These are phyloP conservation scores for Paradisaea rubra DNA, from an alignment of 2,113 vertebrate species.

Conservation along the genomic window DNA sequence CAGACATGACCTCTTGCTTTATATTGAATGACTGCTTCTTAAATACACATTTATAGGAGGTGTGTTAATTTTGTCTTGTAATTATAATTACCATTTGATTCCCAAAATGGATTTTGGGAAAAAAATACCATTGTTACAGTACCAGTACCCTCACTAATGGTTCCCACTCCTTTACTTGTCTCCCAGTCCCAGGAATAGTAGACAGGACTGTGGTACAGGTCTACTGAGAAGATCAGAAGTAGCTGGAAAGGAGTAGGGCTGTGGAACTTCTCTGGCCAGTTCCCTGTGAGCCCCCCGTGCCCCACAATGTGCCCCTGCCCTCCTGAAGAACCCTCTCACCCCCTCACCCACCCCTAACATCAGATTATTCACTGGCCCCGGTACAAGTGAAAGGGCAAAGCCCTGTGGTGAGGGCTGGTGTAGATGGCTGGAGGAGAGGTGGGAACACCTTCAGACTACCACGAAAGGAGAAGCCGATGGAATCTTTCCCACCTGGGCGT, in stretches of 20 bases:
- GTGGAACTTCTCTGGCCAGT: not conserved
- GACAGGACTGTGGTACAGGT: no score
- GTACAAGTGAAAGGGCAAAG: not conserved
- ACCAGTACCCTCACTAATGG: not conserved
- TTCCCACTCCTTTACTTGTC: not conserved
- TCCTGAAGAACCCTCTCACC: not conserved
- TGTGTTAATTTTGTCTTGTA: not conserved
- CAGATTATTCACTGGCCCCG: not conserved
- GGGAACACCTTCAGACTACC: not conserved
- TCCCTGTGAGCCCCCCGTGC: not conserved
- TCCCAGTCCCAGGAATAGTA: not conserved
- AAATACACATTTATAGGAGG: not conserved
- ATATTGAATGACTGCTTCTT: not conserved
- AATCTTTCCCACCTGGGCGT: not conserved
- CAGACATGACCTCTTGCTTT: not conserved
- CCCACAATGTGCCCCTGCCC: accelerated
- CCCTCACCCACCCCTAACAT: not conserved
- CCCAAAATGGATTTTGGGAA: not conserved
- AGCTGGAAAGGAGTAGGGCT: not conserved
- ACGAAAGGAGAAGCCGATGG: not conserved
- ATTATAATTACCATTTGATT: not conserved
- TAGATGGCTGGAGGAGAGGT: not conserved
- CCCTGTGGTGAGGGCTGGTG: not conserved
- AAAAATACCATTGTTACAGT: not conserved
- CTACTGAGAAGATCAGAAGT: not conserved